Evolutionary conservation across 2,113 vertebrate species (phyloP).

Genomic region (Vimba vimba): DNA sequence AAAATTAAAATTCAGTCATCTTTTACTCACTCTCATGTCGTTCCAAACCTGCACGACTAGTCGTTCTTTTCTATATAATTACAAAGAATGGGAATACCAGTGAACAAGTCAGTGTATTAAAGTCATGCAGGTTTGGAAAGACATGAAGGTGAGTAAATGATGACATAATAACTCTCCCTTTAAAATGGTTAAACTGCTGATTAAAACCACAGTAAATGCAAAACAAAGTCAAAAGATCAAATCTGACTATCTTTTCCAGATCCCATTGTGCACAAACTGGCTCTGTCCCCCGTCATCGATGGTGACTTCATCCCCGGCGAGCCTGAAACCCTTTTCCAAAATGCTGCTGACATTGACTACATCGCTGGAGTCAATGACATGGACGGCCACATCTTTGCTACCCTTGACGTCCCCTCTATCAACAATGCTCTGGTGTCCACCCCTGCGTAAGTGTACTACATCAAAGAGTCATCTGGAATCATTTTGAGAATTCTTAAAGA

Average conservation of each 20-base stretch:
- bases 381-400: conserved; percentile 87
- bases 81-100: no score
- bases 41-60: no score
- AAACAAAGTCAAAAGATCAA: background rate
- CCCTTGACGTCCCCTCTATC: conserved; percentile 78
- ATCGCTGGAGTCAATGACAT: conserved; percentile 87
- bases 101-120: no score
- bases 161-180: no score
- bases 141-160: no score
- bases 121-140: no score
- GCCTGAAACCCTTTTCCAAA: conserved; percentile 82
- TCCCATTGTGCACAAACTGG: conserved; percentile 77
- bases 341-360: conserved; percentile 85
- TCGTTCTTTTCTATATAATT: no score
- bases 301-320: conserved; percentile 89
- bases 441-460: conserved; percentile 71
- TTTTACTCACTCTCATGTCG: background rate
- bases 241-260: conserved; percentile 65
- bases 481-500: background rate
- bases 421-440: conserved; percentile 71
- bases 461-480: background rate
- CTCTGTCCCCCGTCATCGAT: conserved; percentile 81
- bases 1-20: background rate
- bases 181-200: no score
- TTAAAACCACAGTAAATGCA: background rate